Base-by-base conservation (phyloP, 2,888 invertebrate genomes). In the Tachina lurida region DNA sequence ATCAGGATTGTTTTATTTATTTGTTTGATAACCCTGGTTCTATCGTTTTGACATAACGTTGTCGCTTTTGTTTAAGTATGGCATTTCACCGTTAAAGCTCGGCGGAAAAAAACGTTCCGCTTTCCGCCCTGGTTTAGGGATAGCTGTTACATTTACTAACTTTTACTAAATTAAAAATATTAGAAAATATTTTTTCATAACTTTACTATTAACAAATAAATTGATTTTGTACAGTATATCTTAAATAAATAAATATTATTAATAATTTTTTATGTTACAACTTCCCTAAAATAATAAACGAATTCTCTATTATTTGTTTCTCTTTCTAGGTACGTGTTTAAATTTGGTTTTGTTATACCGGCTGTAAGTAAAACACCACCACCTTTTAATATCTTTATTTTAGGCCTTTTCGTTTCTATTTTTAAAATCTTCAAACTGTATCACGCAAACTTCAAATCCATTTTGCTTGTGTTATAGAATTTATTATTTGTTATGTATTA, bases 381-480 rank as follows among this genome's bases (percentile, higher is more conserved):
- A 58, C 39, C 13, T 65, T 12, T 49, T 10, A 17, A 43, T 47
- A 17, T 65, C 0, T 17, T 47, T 79, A 65, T 65, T 65, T 56
- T 41, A 52, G 43, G n/a, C 41, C n/a, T 67, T 9, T 19, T 58
- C 76, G 31, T 15, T 17, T 47, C 17, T 49, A 8, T 58, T 71
- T 81, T 1, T 10, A 2, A 77, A 77, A 70, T 70, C 58, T 41
- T 62, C n/a, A 45, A 68, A 70, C 49, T 65, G 49, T 58, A 65
- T 79, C 84, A 85, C 85, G 85, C 85, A 81, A 85, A 74, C 75
- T 70, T 78, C 70, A 78, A 82, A 85, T 85, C 52, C 70, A 85
- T 85, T 82, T 82, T 68, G 62, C 60, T 84, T 81, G 39, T 60
- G 19, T 63, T 60, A 43, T 22, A 63, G 39, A 80, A 75, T 67